Evolutionary conservation across 2,113 vertebrate species (phyloP).

Genomic region (Craseonycteris thonglongyai): DNA sequence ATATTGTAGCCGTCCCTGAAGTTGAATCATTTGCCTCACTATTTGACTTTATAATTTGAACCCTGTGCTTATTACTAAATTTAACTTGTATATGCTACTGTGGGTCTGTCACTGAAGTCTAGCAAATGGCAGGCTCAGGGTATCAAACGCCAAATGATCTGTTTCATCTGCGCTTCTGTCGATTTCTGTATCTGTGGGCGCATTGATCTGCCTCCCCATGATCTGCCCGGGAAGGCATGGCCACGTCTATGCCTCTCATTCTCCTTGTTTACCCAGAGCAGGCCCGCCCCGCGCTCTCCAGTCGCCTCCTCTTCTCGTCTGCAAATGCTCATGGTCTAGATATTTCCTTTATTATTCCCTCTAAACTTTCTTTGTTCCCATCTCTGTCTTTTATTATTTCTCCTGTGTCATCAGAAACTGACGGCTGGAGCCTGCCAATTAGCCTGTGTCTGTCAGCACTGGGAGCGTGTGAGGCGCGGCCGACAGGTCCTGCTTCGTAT

Average conservation of each 20-base stretch:
- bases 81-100: not conserved
- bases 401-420: constrained; percentile 78
- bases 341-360: constrained; percentile 68
- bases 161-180: not conserved
- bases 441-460: constrained; percentile 77
- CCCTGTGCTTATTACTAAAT: constrained; percentile 44
- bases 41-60: constrained; percentile 69
- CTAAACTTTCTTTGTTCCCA: constrained; percentile 80
- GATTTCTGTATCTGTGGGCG: not conserved
- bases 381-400: constrained; percentile 77
- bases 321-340: constrained; percentile 28
- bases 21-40: not conserved
- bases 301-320: not conserved
- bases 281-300: not conserved
- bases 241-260: not conserved
- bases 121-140: not conserved
- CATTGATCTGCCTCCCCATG: not conserved
- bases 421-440: constrained; percentile 75
- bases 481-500: constrained; percentile 55
- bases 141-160: not conserved
- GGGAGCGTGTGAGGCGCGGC: constrained; percentile 51
- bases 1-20: not conserved
- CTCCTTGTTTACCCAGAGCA: not conserved
- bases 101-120: not conserved
- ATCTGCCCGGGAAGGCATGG: not conserved